These are phyloP conservation scores for Pomacea maculata DNA, from an alignment of 1,140 invertebrate species.

Conservation along the genomic window DNA sequence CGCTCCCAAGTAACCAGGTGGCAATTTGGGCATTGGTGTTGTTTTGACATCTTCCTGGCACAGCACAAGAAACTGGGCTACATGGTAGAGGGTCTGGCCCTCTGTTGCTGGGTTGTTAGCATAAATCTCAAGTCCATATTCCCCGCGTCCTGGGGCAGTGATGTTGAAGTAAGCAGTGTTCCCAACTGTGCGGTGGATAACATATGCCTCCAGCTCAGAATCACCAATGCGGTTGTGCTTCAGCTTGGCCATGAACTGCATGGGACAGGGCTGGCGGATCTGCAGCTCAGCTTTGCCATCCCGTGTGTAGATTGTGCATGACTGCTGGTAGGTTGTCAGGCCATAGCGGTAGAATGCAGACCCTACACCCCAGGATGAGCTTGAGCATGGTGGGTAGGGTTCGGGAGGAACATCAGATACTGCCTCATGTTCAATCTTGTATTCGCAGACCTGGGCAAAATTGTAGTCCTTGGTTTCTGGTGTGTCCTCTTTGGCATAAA, in stretches of 20 bases:
- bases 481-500: constrained; percentile 64
- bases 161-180: constrained; percentile 64
- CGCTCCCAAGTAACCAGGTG: constrained; percentile 61
- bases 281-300: constrained; percentile 60
- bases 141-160: constrained; percentile 59
- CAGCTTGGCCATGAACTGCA: constrained; percentile 65
- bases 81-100: constrained; percentile 62
- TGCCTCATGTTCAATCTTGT: constrained; percentile 61
- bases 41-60: constrained; percentile 59
- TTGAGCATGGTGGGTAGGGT: constrained; percentile 63
- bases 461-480: constrained; percentile 62
- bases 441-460: constrained; percentile 65
- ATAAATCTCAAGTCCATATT: constrained; percentile 66
- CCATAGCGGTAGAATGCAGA: constrained; percentile 60
- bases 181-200: constrained; percentile 60
- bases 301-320: constrained; percentile 55
- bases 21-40: constrained; percentile 59
- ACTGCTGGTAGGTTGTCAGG: constrained; percentile 58
- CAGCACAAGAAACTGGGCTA: constrained; percentile 62
- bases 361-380: constrained; percentile 62
- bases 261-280: constrained; percentile 45
- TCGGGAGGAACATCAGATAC: constrained; percentile 36
- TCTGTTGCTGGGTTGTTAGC: constrained; percentile 63
- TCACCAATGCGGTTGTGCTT: constrained; percentile 59
- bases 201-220: constrained; percentile 59